phyloP scores from a whole-genome alignment of 2,113 vertebrate species.

The Bostrychus sinensis region DNA sequence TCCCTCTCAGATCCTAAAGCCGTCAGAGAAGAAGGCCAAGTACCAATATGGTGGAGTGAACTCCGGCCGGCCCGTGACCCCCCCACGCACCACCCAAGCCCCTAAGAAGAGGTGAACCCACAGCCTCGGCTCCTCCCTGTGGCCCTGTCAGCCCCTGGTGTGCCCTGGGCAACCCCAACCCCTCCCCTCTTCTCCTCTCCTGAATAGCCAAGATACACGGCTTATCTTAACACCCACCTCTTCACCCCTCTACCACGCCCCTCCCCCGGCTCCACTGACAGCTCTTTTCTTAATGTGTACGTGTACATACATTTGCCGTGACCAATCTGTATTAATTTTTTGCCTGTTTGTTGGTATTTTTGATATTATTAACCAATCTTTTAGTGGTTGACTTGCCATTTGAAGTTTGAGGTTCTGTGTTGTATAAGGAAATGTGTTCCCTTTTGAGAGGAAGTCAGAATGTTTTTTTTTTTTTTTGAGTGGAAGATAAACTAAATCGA shows the following conservation, averaged over 20 bases:
- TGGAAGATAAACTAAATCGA: conserved; percentile 28
- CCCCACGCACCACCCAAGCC: conserved; percentile 74
- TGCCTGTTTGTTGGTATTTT: conserved; percentile 78
- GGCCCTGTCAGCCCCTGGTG: conserved; percentile 33
- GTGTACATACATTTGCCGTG: conserved; percentile 83
- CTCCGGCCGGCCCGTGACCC: conserved; percentile 74
- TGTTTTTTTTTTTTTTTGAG: conserved; percentile 39
- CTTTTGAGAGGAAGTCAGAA: conserved; percentile 24
- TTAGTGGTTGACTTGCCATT: conserved; percentile 63
- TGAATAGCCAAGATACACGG: conserved; percentile 61
- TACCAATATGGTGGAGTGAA: conserved; percentile 77
- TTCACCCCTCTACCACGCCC: conserved; percentile 26
- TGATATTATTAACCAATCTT: conserved; percentile 71
- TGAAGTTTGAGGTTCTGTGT: conserved; percentile 57
- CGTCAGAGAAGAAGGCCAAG: conserved; percentile 79
- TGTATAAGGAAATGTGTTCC: conserved; percentile 39
- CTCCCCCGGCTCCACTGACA: conserved; percentile 56
- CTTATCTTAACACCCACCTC: conserved; percentile 59
- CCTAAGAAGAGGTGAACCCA: conserved; percentile 78
- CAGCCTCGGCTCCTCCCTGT: conserved; percentile 19
- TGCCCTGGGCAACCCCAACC: conserved; percentile 56
- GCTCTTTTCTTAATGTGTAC: conserved; percentile 80
- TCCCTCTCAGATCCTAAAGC: conserved; percentile 69
- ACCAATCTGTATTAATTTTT: conserved; percentile 69
- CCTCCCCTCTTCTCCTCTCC: conserved; percentile 36